Evolutionary conservation across 1,140 invertebrate genomes (phyloP).

Genomic region (Phenacoccus solenopsis): DNA sequence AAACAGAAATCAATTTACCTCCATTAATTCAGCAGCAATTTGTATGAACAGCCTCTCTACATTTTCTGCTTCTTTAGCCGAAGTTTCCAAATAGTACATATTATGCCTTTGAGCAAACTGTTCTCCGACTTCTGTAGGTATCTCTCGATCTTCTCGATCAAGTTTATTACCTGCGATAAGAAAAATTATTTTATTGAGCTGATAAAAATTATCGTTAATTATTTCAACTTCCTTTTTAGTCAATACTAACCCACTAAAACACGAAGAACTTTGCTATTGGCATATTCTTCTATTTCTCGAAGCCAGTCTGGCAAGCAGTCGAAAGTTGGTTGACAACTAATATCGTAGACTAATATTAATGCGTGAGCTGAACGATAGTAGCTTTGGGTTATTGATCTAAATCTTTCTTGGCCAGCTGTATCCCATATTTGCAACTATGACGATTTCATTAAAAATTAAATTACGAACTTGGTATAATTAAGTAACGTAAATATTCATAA

Average conservation of each 20-base stretch:
- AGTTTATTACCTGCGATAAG: conserved; percentile 73
- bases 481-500: not conserved
- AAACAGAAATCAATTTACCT: conserved; percentile 39
- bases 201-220: too few relatives aligned
- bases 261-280: conserved; percentile 82
- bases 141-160: conserved; percentile 86
- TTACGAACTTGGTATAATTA: not conserved
- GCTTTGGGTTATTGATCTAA: conserved; percentile 94
- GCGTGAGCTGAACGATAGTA: conserved; percentile 97
- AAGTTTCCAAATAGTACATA: conserved; percentile 97
- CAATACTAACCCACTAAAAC: conserved; percentile 67
- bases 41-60: conserved; percentile 93
- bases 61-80: conserved; percentile 94
- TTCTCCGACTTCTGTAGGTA: conserved; percentile 86
- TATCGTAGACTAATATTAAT: conserved; percentile 93
- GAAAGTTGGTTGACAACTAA: conserved; percentile 92
- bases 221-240: not conserved
- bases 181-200: too few relatives aligned
- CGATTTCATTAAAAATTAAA: not conserved
- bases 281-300: conserved; percentile 92
- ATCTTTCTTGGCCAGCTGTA: conserved; percentile 92
- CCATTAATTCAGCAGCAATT: conserved; percentile 84
- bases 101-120: conserved; percentile 89
- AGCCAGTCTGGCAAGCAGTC: conserved; percentile 92
- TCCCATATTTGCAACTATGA: conserved; percentile 94